Evolutionary conservation across 2,113 vertebrate species (phyloP).

Genomic region (Terrapene triunguis): DNA sequence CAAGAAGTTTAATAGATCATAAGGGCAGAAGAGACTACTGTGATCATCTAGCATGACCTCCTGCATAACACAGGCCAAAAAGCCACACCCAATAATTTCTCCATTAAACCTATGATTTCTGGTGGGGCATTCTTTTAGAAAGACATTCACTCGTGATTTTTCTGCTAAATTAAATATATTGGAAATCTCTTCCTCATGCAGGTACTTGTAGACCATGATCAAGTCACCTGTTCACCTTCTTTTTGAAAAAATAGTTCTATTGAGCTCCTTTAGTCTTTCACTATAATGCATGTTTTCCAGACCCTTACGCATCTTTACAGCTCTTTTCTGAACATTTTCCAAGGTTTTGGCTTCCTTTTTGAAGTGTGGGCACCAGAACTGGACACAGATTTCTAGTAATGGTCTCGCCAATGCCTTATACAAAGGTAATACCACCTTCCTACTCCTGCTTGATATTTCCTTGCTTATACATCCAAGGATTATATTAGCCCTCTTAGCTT

Average conservation of each 20-base stretch:
- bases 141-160: neutral
- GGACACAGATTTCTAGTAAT: neutral
- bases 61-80: neutral
- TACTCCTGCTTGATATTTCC: neutral
- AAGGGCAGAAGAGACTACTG: neutral
- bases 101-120: neutral
- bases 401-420: fast-evolving
- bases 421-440: neutral
- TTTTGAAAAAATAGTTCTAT: neutral
- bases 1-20: neutral
- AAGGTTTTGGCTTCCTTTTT: neutral
- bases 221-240: neutral
- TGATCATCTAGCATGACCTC: neutral
- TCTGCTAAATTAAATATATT: neutral
- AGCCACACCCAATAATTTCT: neutral
- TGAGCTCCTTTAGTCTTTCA: neutral
- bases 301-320: neutral
- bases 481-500: neutral
- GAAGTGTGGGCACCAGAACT: neutral
- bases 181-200: neutral
- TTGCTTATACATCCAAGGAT: neutral
- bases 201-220: neutral
- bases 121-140: neutral
- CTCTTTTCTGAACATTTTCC: neutral
- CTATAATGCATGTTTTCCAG: conserved; percentile 10